A percentile compares a stretch with the other conserved stretches of the same genome.
Conservation (phyloP, 2,113 vertebrate species). For the Pituophis catenifer region DNA sequence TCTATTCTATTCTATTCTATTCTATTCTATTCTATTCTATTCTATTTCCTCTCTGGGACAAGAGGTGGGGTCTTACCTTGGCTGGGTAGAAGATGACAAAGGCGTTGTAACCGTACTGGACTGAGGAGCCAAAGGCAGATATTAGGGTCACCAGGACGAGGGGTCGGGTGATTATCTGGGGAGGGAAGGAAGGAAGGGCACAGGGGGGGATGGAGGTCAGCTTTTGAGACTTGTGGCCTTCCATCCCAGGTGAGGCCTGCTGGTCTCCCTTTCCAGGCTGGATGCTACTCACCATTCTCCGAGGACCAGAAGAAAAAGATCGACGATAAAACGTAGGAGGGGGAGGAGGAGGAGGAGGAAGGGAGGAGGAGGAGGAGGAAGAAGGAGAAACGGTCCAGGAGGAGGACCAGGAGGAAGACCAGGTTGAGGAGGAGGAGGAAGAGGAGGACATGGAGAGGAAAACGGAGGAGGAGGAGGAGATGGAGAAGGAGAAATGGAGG, state of each 20-base stretch:
- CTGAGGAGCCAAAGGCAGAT: background rate
- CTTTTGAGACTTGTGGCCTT: background rate
- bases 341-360: too few species aligned
- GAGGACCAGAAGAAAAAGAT: too few species aligned
- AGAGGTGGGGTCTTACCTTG: background rate
- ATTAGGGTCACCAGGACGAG: background rate
- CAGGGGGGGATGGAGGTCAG: too few species aligned
- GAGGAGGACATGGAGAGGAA: background rate
- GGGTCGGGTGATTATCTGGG: background rate
- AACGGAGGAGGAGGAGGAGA: background rate
- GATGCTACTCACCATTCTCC: background rate
- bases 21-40: too few species aligned
- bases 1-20: too few species aligned
- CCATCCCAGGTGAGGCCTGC: background rate
- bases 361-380: background rate
- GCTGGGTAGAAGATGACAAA: background rate
- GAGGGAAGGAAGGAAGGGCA: background rate
- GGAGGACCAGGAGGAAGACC: background rate
- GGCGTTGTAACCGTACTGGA: slow-evolving; percentile 14
- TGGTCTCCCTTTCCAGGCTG: background rate
- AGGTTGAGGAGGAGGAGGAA: background rate
- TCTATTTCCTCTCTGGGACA: background rate
- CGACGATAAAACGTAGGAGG: too few species aligned
- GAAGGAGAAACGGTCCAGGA: background rate
- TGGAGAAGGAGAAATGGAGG: background rate